Evolutionary conservation across 2,797 vertebrate genomes (phyloP).

Genomic region (Mycteria americana): DNA sequence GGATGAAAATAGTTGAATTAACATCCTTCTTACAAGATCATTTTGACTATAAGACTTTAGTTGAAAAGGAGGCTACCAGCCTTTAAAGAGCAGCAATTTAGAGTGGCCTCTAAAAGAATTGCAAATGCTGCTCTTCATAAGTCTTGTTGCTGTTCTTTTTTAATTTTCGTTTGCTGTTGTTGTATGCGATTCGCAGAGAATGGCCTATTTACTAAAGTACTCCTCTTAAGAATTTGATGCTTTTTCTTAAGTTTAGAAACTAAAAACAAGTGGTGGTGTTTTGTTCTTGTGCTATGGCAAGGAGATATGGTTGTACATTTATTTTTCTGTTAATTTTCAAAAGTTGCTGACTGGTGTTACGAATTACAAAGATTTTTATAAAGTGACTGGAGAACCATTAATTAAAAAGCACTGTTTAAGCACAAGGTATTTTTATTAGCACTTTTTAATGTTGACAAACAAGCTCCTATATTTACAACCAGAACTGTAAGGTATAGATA

Average conservation of each 20-base stretch:
- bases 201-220: not conserved
- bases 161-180: not conserved
- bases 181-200: not conserved
- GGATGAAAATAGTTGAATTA: constrained; percentile 61
- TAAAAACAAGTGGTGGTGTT: not conserved
- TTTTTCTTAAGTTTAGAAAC: not conserved
- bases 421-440: constrained; percentile 30
- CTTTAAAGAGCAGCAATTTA: not conserved
- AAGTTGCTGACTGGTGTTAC: not conserved
- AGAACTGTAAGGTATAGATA: not conserved
- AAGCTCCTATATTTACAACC: not conserved
- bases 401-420: not conserved
- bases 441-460: not conserved
- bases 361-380: not conserved
- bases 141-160: not conserved
- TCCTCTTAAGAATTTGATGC: not conserved
- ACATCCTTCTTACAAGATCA: not conserved
- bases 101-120: not conserved
- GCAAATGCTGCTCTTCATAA: not conserved
- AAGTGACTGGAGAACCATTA: not conserved
- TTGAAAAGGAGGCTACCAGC: not conserved
- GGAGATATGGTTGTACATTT: not conserved
- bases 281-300: not conserved
- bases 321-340: not conserved
- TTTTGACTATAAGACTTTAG: not conserved